Conservation (phyloP, 1,140 invertebrate genomes). For the Pseudomyrmex concolor region DNA sequence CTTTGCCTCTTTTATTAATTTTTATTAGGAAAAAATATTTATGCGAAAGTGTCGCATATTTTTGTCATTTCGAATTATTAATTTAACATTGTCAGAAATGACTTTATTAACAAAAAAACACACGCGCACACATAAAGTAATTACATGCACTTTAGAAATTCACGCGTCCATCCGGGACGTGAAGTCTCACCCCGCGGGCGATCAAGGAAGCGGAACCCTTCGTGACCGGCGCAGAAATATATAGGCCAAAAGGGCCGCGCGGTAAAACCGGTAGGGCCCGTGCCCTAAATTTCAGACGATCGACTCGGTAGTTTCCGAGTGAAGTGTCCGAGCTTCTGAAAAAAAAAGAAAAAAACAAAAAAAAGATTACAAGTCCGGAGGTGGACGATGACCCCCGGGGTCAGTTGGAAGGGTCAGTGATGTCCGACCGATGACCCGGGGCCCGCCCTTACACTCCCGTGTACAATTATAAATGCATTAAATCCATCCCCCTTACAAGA, state of each 20-base stretch:
- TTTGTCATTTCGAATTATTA: not conserved
- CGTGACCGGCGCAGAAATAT: conserved; percentile 7
- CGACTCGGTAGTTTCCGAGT: conserved; percentile 71
- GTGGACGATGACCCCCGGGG: conserved; percentile 73
- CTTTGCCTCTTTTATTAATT: not conserved
- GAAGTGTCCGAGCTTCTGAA: conserved; percentile 62
- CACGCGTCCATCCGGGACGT: not conserved
- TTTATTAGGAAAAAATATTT: not conserved
- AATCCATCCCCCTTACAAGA: conserved; percentile 80
- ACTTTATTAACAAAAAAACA: too few species aligned
- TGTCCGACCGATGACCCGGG: conserved; percentile 82
- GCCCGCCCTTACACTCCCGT: conserved; percentile 77
- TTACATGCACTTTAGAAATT: conserved; percentile 7
- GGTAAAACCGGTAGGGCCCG: conserved; percentile 79
- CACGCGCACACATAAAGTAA: too few species aligned
- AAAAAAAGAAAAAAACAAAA: not conserved
- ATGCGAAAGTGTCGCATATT: not conserved
- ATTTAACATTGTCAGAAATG: not conserved
- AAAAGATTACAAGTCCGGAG: conserved; percentile 67
- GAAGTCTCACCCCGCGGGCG: conserved; percentile 37
- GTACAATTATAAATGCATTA: conserved; percentile 84
- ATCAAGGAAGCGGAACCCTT: conserved; percentile 18
- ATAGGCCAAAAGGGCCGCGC: conserved; percentile 3
- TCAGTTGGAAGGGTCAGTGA: conserved; percentile 80
- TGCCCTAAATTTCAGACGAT: conserved; percentile 73